phyloP scores from a whole-genome alignment of 2,797 vertebrate genomes.

The Cirrhinus mrigala region DNA sequence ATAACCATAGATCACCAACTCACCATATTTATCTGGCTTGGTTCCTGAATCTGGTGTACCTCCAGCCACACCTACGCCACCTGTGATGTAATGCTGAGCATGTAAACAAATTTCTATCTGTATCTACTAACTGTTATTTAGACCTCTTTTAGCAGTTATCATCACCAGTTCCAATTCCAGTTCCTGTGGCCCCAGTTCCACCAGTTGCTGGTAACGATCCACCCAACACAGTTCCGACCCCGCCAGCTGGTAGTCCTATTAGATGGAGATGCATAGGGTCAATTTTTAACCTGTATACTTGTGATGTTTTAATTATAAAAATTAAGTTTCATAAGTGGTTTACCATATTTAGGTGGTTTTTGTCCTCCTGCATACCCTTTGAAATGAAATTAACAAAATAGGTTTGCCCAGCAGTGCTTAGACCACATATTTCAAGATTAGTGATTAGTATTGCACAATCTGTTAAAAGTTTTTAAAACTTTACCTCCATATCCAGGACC shows the following conservation, averaged over 20 bases:
- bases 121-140: background rate
- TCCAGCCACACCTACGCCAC: constrained; percentile 33
- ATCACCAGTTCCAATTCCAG: constrained; percentile 54
- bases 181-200: constrained; percentile 53
- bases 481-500: constrained; percentile 57
- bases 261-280: background rate
- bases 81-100: constrained; percentile 12
- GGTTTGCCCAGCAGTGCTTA: background rate
- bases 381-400: background rate
- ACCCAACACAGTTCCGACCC: constrained; percentile 55
- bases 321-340: background rate
- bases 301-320: background rate
- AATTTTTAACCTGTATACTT: background rate
- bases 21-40: constrained; percentile 54
- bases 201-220: constrained; percentile 47
- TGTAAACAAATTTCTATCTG: background rate
- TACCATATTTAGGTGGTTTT: constrained; percentile 64
- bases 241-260: constrained; percentile 55
- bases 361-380: constrained; percentile 52
- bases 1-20: background rate
- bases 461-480: constrained; percentile 9
- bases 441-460: background rate
- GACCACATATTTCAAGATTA: background rate
- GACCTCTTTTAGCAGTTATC: background rate
- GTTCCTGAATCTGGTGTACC: constrained; percentile 41